Conservation (phyloP, 1,140 invertebrate species). For the Contarinia nasturtii region DNA sequence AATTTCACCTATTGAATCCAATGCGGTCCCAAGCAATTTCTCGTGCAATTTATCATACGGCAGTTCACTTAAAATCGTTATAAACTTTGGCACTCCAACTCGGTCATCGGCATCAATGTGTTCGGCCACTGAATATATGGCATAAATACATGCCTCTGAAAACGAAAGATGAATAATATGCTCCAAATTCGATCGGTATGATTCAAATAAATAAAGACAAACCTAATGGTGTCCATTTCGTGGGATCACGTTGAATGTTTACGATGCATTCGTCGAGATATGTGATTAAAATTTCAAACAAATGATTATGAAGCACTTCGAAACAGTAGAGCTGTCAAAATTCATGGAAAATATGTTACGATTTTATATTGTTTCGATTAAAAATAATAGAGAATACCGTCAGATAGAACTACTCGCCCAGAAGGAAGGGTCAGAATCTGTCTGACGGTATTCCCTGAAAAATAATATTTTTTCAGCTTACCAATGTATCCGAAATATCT, state of each 20-base stretch:
- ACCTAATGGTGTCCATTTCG: slow-evolving; percentile 19
- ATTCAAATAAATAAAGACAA: slow-evolving; percentile 29
- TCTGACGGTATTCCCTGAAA: no score
- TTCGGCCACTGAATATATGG: slow-evolving; percentile 62
- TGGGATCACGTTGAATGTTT: slow-evolving; percentile 24
- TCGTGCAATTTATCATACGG: slow-evolving; percentile 38
- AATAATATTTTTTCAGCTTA: slow-evolving; percentile 28
- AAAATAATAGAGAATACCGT: no score
- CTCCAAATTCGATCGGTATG: no score
- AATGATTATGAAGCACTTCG: slow-evolving; percentile 47
- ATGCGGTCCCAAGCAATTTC: slow-evolving; percentile 40
- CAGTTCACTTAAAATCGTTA: slow-evolving; percentile 44
- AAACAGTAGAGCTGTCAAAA: slow-evolving; percentile 57
- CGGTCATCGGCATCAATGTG: slow-evolving; percentile 41
- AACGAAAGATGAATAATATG: no score
- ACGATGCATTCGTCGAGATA: slow-evolving; percentile 31
- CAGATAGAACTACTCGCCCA: no score
- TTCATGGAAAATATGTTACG: slow-evolving; percentile 4
- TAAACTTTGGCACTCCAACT: slow-evolving; percentile 39
- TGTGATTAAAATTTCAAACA: slow-evolving; percentile 41
- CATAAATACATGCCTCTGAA: slow-evolving; percentile 63
- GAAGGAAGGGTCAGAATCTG: no score
- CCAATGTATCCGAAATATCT: slow-evolving; percentile 75
- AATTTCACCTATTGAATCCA: slow-evolving; percentile 50
- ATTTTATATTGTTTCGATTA: no score